These are phyloP conservation scores for Mizuhopecten yessoensis DNA, from an alignment of 1,140 invertebrate genomes.

Conservation along the genomic window DNA sequence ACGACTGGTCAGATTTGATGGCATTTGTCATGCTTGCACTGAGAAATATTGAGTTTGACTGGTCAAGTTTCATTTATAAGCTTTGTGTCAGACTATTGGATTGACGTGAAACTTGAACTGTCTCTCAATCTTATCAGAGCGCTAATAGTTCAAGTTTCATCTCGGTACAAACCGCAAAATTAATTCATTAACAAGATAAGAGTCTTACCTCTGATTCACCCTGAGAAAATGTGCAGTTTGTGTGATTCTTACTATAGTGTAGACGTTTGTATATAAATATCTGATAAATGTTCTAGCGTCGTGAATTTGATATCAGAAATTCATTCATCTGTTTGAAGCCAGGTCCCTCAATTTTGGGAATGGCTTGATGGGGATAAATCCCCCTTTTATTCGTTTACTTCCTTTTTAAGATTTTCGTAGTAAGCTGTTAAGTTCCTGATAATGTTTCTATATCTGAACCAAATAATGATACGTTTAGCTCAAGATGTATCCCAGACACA, in stretches of 20 bases:
- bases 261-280: not conserved
- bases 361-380: not conserved
- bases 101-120: not conserved
- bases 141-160: not conserved
- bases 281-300: not conserved
- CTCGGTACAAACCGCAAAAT: not conserved
- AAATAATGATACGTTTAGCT: not conserved
- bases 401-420: not conserved
- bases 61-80: slow-evolving; percentile 18
- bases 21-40: slow-evolving; percentile 30
- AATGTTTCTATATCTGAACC: not conserved
- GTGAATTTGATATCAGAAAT: not conserved
- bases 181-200: not conserved
- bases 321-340: not conserved
- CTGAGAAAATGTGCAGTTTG: not conserved
- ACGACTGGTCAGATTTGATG: slow-evolving; percentile 14
- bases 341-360: not conserved
- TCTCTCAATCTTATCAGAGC: not conserved
- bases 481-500: not conserved
- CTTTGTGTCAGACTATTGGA: not conserved
- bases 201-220: not conserved
- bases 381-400: not conserved
- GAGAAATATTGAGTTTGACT: slow-evolving; percentile 32
- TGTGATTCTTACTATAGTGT: not conserved
- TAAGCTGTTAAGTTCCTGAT: not conserved